Conservation (phyloP, 2,888 invertebrate genomes). For the Drosophila algonquin region DNA sequence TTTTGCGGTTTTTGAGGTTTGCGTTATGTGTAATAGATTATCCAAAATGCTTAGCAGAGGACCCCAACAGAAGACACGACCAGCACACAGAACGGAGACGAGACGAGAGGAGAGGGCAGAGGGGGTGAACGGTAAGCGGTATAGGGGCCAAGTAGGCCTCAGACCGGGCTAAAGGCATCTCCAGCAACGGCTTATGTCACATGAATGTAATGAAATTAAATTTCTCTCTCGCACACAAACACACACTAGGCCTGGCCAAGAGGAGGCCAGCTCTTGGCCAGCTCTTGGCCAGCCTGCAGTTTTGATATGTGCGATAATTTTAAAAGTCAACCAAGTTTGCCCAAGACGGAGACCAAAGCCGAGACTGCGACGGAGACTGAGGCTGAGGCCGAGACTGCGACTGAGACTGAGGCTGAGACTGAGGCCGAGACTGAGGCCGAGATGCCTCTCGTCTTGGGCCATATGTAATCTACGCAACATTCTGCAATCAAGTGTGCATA, state of each 20-base stretch:
- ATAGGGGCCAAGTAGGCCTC: background rate
- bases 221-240: conserved; percentile 57
- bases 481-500: conserved; percentile 80
- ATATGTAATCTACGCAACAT: conserved; percentile 72
- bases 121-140: background rate
- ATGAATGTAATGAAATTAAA: conserved; percentile 79
- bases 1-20: conserved; percentile 72
- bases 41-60: conserved; percentile 69
- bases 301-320: conserved; percentile 69
- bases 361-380: background rate
- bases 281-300: conserved; percentile 50
- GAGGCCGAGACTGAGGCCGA: no score
- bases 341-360: conserved; percentile 7
- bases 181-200: conserved; percentile 77
- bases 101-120: conserved; percentile 27
- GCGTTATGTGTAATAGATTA: conserved; percentile 80
- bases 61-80: conserved; percentile 53
- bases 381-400: background rate
- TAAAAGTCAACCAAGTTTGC: conserved; percentile 67
- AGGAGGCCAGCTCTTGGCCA: conserved; percentile 16
- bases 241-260: conserved; percentile 8
- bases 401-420: background rate
- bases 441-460: conserved; percentile 8
- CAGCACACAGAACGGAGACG: conserved; percentile 22
- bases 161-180: conserved; percentile 8